phyloP scores from a whole-genome alignment of 2,113 vertebrate genomes.

The Pica pica region DNA sequence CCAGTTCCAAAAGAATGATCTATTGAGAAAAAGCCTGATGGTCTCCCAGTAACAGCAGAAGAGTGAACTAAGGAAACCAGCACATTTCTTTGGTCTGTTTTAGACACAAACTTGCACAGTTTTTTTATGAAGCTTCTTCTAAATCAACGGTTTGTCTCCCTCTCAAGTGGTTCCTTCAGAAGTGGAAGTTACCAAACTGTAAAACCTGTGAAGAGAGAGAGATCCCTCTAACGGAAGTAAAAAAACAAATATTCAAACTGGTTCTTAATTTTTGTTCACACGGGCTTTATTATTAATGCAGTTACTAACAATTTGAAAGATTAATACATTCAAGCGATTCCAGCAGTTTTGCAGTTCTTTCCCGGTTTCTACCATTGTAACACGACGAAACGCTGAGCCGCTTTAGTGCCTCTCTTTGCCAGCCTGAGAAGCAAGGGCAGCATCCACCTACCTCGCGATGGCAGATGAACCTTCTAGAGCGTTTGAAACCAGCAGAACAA shows the following conservation, averaged over 20 bases:
- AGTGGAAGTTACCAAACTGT: background rate
- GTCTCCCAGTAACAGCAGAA: background rate
- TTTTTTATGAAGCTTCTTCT: background rate
- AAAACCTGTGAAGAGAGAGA: background rate
- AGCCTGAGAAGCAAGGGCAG: background rate
- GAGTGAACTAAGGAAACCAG: background rate
- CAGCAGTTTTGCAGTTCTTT: background rate
- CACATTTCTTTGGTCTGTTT: background rate
- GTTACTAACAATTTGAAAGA: background rate
- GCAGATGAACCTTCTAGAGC: constrained; percentile 56
- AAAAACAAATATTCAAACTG: background rate
- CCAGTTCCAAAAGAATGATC: background rate
- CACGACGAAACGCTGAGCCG: background rate
- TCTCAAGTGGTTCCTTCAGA: background rate
- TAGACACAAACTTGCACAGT: background rate
- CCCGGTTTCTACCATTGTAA: background rate
- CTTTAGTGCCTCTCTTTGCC: background rate
- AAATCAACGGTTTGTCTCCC: background rate
- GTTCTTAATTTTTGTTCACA: background rate
- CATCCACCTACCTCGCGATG: background rate
- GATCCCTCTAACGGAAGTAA: background rate
- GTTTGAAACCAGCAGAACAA: background rate
- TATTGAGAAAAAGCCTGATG: background rate
- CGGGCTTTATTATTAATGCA: background rate
- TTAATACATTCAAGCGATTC: background rate